Conservation (phyloP, 2,797 vertebrate genomes). For the Protonibea diacanthus region DNA sequence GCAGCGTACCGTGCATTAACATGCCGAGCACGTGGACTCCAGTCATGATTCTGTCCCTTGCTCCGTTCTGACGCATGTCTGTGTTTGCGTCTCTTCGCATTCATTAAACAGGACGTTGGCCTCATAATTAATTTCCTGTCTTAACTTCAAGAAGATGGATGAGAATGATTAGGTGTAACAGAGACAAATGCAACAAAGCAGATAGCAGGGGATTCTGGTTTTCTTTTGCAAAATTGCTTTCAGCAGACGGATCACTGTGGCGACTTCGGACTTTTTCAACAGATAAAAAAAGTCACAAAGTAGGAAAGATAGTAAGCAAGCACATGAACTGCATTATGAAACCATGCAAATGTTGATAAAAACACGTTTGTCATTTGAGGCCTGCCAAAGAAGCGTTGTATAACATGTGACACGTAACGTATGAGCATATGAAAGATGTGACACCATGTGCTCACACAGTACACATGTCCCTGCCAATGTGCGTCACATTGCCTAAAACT, state of each 20-base stretch:
- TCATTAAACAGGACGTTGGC: slow-evolving; percentile 74
- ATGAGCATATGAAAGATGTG: slow-evolving; percentile 8
- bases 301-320: neutral
- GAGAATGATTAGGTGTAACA: slow-evolving; percentile 55
- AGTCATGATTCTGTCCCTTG: slow-evolving; percentile 21
- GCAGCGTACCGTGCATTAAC: slow-evolving; percentile 22
- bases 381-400: neutral
- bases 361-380: neutral
- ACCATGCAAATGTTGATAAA: neutral
- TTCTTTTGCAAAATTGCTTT: slow-evolving; percentile 44
- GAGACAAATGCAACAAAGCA: slow-evolving; percentile 64
- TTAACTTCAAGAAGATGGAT: slow-evolving; percentile 69
- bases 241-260: slow-evolving; percentile 44
- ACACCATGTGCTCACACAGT: slow-evolving; percentile 7
- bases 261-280: slow-evolving; percentile 36
- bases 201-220: slow-evolving; percentile 48
- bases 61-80: slow-evolving; percentile 9
- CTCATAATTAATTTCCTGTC: slow-evolving; percentile 81
- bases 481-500: slow-evolving; percentile 15
- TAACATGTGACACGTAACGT: slow-evolving; percentile 16
- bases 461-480: neutral
- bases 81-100: slow-evolving; percentile 46
- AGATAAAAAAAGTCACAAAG: slow-evolving; percentile 31
- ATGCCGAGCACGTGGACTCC: slow-evolving; percentile 27
- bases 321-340: neutral